Evolutionary conservation across 2,888 invertebrate species (phyloP).

Genomic region (Cenopis cana): DNA sequence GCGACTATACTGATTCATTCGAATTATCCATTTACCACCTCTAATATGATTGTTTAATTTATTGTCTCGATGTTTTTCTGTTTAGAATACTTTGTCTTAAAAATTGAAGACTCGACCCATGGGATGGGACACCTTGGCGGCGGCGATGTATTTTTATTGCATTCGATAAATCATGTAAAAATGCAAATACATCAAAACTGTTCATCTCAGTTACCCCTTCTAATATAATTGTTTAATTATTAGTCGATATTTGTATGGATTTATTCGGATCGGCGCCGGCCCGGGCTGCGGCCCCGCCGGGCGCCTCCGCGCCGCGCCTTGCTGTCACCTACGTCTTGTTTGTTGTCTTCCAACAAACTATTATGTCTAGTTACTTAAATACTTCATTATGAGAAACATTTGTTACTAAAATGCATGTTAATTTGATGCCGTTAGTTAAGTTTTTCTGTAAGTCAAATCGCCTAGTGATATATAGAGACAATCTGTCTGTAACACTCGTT

Average conservation of each 20-base stretch:
- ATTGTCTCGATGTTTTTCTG: too few relatives aligned
- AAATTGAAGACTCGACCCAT: too few relatives aligned
- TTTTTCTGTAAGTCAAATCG: neutral
- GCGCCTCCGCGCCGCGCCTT: constrained; percentile 41
- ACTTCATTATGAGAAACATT: constrained; percentile 19
- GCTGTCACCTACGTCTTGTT: constrained; percentile 29
- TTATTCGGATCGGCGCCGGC: constrained; percentile 28
- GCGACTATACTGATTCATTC: too few relatives aligned
- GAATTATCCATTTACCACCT: too few relatives aligned
- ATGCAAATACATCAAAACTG: neutral
- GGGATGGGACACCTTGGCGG: neutral
- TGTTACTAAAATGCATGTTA: neutral
- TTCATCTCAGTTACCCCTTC: constrained; percentile 9
- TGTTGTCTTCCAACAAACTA: constrained; percentile 32
- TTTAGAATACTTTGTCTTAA: too few relatives aligned
- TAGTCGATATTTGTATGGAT: constrained; percentile 36
- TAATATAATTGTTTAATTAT: constrained; percentile 34
- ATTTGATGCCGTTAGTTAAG: neutral
- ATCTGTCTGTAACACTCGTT: neutral
- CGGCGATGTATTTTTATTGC: neutral
- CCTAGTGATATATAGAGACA: constrained; percentile 1
- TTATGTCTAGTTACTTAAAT: constrained; percentile 31
- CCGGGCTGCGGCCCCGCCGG: constrained; percentile 37
- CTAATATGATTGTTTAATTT: too few relatives aligned
- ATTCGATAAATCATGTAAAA: neutral